Percentiles rank a stretch among this genome's conserved stretches.
These are phyloP conservation scores for Hedya salicella DNA, from an alignment of 2,888 invertebrate genomes.

Conservation along the genomic window DNA sequence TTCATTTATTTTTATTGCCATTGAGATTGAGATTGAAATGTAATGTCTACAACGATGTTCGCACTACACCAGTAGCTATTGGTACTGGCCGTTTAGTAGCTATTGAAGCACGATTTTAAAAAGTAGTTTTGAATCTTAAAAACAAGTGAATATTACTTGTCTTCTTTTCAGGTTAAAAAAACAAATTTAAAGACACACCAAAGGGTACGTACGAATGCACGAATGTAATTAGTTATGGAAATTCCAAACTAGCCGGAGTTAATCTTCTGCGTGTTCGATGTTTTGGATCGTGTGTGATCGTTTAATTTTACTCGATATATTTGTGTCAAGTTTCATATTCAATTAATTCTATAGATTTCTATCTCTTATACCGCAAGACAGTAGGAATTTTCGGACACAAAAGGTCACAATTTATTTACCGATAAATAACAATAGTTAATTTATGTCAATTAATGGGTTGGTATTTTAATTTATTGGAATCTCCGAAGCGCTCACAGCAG, in stretches of 20 bases:
- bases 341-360: slow-evolving; percentile 30
- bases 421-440: slow-evolving; percentile 44
- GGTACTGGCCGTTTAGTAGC: background rate
- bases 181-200: too few species aligned
- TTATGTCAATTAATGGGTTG: slow-evolving; percentile 42
- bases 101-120: slow-evolving; percentile 14
- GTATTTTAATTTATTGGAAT: slow-evolving; percentile 44
- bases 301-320: slow-evolving; percentile 18
- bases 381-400: slow-evolving; percentile 36
- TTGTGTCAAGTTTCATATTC: slow-evolving; percentile 19
- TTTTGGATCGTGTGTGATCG: slow-evolving; percentile 1
- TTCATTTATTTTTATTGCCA: slow-evolving; percentile 28
- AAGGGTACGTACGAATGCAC: too few species aligned
- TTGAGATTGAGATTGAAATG: slow-evolving; percentile 36
- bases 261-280: background rate
- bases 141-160: background rate
- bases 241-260: too few species aligned
- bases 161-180: too few species aligned
- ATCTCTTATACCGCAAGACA: slow-evolving; percentile 31
- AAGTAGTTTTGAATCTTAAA: background rate
- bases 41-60: slow-evolving; percentile 20
- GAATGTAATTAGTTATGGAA: too few species aligned
- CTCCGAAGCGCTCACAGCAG: slow-evolving; percentile 33
- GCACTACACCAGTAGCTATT: slow-evolving; percentile 4
- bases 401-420: slow-evolving; percentile 34